Evolutionary conservation across 2,888 invertebrate genomes (phyloP).

Genomic region (Amorpha juglandis): DNA sequence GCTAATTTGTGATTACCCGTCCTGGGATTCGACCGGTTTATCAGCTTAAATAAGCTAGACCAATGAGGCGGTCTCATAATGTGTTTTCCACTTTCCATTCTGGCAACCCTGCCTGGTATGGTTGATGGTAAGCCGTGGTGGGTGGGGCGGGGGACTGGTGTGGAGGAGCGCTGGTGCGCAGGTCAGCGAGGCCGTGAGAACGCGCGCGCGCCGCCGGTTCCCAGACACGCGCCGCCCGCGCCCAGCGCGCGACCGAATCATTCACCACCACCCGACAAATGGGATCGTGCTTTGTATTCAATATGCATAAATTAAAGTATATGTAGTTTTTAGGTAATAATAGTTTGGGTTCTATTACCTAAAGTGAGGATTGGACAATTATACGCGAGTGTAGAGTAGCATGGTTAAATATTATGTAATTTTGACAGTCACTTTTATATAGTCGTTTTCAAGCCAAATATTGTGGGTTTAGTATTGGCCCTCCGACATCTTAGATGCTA

Average conservation of each 20-base stretch:
- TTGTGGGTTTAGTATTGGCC: too few species aligned
- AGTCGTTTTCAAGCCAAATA: too few species aligned
- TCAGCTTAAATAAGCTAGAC: too few species aligned
- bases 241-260: conserved; percentile 55
- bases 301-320: not conserved
- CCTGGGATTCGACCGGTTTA: too few species aligned
- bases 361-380: too few species aligned
- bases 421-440: too few species aligned
- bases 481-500: too few species aligned
- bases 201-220: conserved; percentile 83
- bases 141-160: conserved; percentile 36
- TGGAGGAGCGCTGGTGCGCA: conserved; percentile 46
- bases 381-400: not conserved
- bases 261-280: conserved; percentile 43
- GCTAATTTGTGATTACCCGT: too few species aligned
- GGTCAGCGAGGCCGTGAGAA: conserved; percentile 80
- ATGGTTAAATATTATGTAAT: too few species aligned
- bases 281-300: conserved; percentile 29
- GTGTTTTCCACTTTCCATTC: not conserved
- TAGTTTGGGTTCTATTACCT: too few species aligned
- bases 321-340: too few species aligned
- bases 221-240: conserved; percentile 82
- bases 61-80: too few species aligned
- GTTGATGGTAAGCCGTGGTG: conserved; percentile 28
- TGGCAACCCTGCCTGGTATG: conserved; percentile 33